These are phyloP conservation scores for Pomatostomus ruficeps DNA, from an alignment of 2,113 vertebrate species.

Conservation along the genomic window DNA sequence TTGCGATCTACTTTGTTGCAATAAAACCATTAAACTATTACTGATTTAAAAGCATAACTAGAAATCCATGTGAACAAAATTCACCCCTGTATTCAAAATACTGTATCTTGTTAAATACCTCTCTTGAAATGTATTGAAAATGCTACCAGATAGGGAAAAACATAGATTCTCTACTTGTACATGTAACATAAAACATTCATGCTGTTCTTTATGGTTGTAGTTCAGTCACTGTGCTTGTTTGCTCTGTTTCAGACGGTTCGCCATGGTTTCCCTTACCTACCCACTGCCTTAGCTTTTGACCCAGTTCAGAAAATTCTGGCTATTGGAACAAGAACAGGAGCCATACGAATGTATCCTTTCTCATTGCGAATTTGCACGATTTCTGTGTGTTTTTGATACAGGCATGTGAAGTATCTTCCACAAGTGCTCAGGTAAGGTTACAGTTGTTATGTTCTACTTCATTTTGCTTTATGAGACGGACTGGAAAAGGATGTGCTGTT, in stretches of 20 bases:
- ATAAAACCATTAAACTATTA: neutral
- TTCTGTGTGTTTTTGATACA: neutral
- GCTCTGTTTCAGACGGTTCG: constrained; percentile 88
- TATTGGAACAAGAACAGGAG: constrained; percentile 90
- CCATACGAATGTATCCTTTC: constrained; percentile 98
- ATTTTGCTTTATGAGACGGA: neutral
- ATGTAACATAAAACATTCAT: neutral
- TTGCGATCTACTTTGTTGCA: neutral
- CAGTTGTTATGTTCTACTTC: neutral
- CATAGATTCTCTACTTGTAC: neutral
- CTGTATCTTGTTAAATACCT: neutral
- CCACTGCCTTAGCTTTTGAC: constrained; percentile 93
- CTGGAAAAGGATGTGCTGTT: neutral
- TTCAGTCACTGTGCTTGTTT: neutral
- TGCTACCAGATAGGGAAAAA: neutral
- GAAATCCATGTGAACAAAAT: neutral
- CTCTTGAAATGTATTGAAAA: neutral
- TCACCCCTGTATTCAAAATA: neutral
- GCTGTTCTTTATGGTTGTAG: neutral
- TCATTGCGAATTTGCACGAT: neutral
- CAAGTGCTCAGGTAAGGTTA: constrained; percentile 49
- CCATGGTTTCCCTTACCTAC: constrained; percentile 95
- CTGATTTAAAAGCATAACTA: neutral
- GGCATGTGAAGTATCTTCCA: neutral
- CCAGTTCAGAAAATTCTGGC: constrained; percentile 97